Evolutionary conservation across 2,113 vertebrate genomes (phyloP), one percentile per base, ranked within the genome.

Genomic region (Oplegnathus fasciatus): DNA sequence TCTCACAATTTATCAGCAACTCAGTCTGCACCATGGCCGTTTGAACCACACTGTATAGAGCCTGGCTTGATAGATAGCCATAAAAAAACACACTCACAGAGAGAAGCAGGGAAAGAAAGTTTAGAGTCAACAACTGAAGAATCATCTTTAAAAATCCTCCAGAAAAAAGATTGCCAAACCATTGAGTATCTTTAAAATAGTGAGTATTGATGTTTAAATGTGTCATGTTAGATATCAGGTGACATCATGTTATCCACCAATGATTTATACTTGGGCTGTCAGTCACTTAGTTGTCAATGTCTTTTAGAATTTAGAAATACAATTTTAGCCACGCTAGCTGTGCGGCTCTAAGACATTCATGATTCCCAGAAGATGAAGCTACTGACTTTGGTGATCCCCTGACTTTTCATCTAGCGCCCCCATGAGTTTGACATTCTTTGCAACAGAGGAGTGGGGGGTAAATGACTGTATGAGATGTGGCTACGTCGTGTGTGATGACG

Each of bases 1-100:
- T 74, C 65, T 83, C 64, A 70, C 76, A 78, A 85, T 81, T 78
- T 78, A 79, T 82, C 26, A 78, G 69, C 55, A 69, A 24, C 81
- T 84, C 34, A 40, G 18, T 82, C 66, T 78, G 78, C 68, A 68
- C 57, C 60, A 65, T 55, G 83, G 24, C 68, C 64, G 32, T 24
- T 72, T 66, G 32, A 78, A 48, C 50, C 66, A 65, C 46, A n/a
- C 54, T 69, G 17, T 83, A 65, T 55, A 14, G 44, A 71, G 30
- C 44, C 20, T 7, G 10, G 9, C 60, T 78, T 88, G 83, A 79
- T 75, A 20, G 44, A 79, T 82, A 50, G 52, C 52, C 67, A 69
- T 77, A 69, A 66, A 75, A 77, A n/a, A 7, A 54, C 30, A 48
- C 28, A 62, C 18, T 14, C 26, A 60, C 2, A 24, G 11, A 60